Percentiles rank a stretch among this genome's conserved stretches.
phyloP scores from a whole-genome alignment of 64 coral and sea anemone species.

The Montipora capricornis region DNA sequence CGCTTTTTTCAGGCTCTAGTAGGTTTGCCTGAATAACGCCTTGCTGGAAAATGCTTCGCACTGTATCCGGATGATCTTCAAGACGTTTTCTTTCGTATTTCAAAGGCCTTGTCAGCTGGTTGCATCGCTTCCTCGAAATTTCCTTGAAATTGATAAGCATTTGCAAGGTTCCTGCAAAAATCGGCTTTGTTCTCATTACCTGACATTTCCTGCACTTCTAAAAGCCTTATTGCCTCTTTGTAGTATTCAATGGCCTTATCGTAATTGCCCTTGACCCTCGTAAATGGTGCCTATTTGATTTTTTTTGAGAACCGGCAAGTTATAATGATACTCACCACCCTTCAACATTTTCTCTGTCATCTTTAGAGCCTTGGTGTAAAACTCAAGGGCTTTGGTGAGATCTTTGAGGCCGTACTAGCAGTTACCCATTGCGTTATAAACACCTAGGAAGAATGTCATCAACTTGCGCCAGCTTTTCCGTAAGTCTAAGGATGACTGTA shows the following conservation, averaged over 20 bases:
- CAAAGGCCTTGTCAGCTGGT: slow-evolving; percentile 32
- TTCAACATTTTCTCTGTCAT: not conserved
- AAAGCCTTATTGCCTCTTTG: slow-evolving; percentile 46
- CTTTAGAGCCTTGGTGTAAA: slow-evolving; percentile 29
- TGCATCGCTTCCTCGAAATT: not conserved
- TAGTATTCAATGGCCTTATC: not conserved
- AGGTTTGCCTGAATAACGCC: slow-evolving; percentile 13
- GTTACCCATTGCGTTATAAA: slow-evolving; percentile 55
- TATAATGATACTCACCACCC: slow-evolving; percentile 8
- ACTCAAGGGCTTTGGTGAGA: not conserved
- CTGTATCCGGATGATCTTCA: slow-evolving; percentile 3
- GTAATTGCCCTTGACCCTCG: not conserved
- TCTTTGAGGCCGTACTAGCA: slow-evolving; percentile 1
- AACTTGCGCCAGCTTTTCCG: not conserved
- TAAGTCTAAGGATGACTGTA: slow-evolving; percentile 18
- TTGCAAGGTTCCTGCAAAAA: slow-evolving; percentile 41
- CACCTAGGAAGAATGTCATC: slow-evolving; percentile 20
- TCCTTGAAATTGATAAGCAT: not conserved
- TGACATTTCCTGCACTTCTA: slow-evolving; percentile 27
- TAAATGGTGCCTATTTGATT: slow-evolving; percentile 19
- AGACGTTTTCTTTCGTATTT: slow-evolving; percentile 24
- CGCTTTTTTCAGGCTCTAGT: slow-evolving; percentile 1
- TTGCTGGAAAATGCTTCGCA: slow-evolving; percentile 48
- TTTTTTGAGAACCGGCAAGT: slow-evolving; percentile 40
- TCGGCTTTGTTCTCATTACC: slow-evolving; percentile 1